Evolutionary conservation across 2,113 vertebrate genomes (phyloP), one percentile per base, ranked within the genome.

Genomic region (Notarius lentiginosus): DNA sequence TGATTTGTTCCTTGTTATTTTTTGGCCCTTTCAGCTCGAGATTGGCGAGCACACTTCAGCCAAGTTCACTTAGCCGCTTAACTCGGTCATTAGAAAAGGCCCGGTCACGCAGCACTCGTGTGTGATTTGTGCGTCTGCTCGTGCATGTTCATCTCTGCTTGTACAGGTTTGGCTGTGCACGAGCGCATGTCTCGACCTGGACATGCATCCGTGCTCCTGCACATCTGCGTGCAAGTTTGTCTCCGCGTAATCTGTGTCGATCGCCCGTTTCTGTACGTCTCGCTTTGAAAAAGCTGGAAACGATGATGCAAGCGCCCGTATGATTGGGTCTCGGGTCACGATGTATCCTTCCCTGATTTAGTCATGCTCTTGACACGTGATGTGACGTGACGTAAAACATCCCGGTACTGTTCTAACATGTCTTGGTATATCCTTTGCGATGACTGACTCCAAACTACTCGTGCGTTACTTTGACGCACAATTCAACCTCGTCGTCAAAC

Each of bases 1-100:
- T 72, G 87, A 85, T 90, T 88, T 88, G 87, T 87, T 90, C 87
- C 86, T 87, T 72, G 82, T 89, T 85, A 88, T 72, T 83, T 81
- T 81, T 79, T 79, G 53, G 73, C 77, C 75, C 77, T 84, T 83
- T 88, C 88, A 79, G 84, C 87, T 87, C 15, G 7, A 85, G 79
- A 88, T 41, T 65, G 70, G 73, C 11, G 47, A 89, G 89, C 81
- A n/a, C 56, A 81, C 79, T 47, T 60, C 73, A 55, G 87, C 88
- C 87, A 87, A 87, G 75, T 87, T 82, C 85, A 70, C 76, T 90
- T 87, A 87, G 87, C 75, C 14, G 70, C 70, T 85, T 22, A 87
- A 88, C 85, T 65, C 80, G 73, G 61, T 75, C 85, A 86, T 88
- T 89, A 89, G 90, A 89, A 90, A 88, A 51, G 82, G 68, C 83